These are phyloP conservation scores for Drosophila insularis DNA, from an alignment of 1,140 invertebrate species.

Conservation along the genomic window DNA sequence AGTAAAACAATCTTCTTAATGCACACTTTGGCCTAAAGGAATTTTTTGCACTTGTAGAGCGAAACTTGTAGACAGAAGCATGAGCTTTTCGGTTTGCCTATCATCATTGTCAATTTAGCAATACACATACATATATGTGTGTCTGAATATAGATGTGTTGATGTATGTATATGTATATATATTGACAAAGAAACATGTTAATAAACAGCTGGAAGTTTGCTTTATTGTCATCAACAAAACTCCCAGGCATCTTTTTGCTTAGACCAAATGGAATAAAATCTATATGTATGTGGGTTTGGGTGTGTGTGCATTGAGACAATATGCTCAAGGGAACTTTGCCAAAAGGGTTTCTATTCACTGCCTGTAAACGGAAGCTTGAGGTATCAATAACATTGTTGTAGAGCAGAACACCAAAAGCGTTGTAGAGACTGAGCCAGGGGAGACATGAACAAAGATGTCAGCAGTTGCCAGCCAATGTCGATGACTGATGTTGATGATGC, in stretches of 20 bases:
- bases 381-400: conserved; percentile 78
- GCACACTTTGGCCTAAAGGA: conserved; percentile 80
- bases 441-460: conserved; percentile 60
- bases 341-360: conserved; percentile 68
- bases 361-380: conserved; percentile 50
- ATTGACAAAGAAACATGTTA: conserved; percentile 78
- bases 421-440: background rate
- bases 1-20: conserved; percentile 81
- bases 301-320: conserved; percentile 40
- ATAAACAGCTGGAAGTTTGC: conserved; percentile 79
- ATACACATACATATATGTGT: conserved; percentile 24
- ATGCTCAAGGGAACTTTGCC: conserved; percentile 57
- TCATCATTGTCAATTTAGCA: conserved; percentile 55
- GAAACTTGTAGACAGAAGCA: conserved; percentile 58
- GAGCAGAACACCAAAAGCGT: background rate
- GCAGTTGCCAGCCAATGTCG: conserved; percentile 29
- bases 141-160: conserved; percentile 25
- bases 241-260: conserved; percentile 25
- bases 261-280: conserved; percentile 49
- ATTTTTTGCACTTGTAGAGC: conserved; percentile 77
- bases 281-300: conserved; percentile 8
- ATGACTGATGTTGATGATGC: conserved; percentile 22
- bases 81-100: conserved; percentile 30
- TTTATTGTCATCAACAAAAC: conserved; percentile 71
- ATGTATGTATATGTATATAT: conserved; percentile 29